Base-by-base conservation (phyloP, 2,113 vertebrate species). In the Mesoclemmys tuberculata region DNA sequence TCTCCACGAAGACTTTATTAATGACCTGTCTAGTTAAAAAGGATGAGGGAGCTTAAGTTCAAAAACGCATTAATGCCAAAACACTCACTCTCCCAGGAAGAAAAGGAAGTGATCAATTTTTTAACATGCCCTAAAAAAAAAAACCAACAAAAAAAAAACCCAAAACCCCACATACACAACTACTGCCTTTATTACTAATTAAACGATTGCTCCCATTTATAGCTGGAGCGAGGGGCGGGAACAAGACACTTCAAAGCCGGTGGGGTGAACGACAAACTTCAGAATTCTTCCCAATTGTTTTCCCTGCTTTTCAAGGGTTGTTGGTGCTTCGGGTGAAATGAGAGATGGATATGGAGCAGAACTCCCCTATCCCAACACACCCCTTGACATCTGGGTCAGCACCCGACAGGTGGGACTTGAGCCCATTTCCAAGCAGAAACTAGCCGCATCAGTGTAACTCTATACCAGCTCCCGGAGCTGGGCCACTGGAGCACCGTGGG, bases 21-120 rank as follows among this genome's bases (percentile, higher is more conserved):
- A 98, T 97, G 96, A 97, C 93, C 98, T 97, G 97, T 97, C 97
- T 95, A 81, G 94, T 96, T 97, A 97, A 96, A 94, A 94, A 97
- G 94, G 95, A 97, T 93, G 97, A 93, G 97, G 93, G 93, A 93
- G 89, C 80, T 64, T 22, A 38, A 93, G 96, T 89, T 98, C 94
- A 89, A 89, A 97, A 95, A 91, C 19, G 93, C 96, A 97, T 97
- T 96, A 96, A 97, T 98, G 93, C 93, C 94, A 93, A 90, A 58
- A 22, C 0, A 19, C 56, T 90, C 71, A 14, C 85, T 91, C 5
- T 9, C 84, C 54, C 80, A 18, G 93, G 90, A 92, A 96, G 92
- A 84, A 91, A 92, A 97, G 96, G 95, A 84, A 93, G 91, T 1
- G 87, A 98, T 98, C 87, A 97, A 98, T 98, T 97, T 98, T 96